Conservation (phyloP, 2,113 vertebrate species). For the Camelus dromedarius region DNA sequence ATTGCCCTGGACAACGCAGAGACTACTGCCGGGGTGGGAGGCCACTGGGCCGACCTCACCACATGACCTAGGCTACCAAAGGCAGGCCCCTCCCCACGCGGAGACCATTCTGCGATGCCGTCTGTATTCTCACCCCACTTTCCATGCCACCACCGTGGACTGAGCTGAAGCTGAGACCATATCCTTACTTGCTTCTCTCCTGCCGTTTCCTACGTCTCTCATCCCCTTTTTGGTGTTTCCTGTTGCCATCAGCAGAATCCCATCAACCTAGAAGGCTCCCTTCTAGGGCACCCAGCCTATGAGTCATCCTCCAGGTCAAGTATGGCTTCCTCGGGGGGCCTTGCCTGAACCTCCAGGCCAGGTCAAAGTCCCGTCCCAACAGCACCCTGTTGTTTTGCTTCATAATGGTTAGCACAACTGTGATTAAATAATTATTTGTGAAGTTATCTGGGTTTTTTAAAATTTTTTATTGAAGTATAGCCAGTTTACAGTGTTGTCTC, state of each 20-base stretch:
- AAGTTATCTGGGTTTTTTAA: no score
- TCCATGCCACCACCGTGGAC: accelerated
- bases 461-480: no score
- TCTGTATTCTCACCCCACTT: background rate
- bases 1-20: background rate
- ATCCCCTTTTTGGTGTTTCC: no score
- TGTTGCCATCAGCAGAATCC: background rate
- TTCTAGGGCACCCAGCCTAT: background rate
- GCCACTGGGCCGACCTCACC: background rate
- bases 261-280: background rate
- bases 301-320: background rate
- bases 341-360: background rate
- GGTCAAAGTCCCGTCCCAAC: background rate
- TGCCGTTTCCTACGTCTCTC: background rate
- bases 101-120: accelerated
- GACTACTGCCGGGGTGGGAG: background rate
- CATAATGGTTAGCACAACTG: background rate
- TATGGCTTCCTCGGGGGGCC: no score
- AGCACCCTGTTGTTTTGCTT: background rate
- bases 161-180: background rate
- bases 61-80: background rate
- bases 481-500: no score
- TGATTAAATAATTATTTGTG: background rate
- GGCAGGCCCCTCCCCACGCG: background rate
- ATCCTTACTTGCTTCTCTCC: background rate